Evolutionary conservation across 2,888 invertebrate species (phyloP).

Genomic region (Chloroclystis v-ata): DNA sequence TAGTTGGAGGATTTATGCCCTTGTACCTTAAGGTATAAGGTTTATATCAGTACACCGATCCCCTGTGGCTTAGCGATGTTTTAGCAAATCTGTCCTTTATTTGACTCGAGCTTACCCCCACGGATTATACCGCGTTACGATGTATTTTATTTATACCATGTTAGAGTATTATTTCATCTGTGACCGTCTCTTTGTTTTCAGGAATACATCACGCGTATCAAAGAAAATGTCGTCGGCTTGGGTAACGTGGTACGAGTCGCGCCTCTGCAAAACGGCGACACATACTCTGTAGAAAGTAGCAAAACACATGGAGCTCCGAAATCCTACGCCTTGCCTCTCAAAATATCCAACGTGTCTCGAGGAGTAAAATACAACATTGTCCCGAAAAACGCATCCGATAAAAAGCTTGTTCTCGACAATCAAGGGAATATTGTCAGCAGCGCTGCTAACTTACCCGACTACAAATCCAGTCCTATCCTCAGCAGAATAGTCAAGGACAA

Average conservation of each 20-base stretch:
- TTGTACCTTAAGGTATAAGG: no score
- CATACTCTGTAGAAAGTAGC: constrained; percentile 64
- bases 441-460: constrained; percentile 69
- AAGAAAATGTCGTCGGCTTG: constrained; percentile 85
- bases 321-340: constrained; percentile 70
- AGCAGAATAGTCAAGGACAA: constrained; percentile 72
- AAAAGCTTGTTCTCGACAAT: constrained; percentile 67
- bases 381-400: constrained; percentile 72
- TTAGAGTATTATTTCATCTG: no score
- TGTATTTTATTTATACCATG: no score
- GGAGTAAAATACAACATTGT: constrained; percentile 72
- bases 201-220: constrained; percentile 77
- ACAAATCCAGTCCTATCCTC: constrained; percentile 69
- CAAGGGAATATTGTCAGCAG: constrained; percentile 73
- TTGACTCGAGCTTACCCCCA: no score
- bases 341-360: constrained; percentile 68
- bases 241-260: constrained; percentile 83
- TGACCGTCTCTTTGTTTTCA: constrained; percentile 34
- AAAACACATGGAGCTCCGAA: constrained; percentile 61
- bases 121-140: no score
- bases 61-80: no score
- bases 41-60: no score
- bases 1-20: no score
- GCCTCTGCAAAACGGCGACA: constrained; percentile 68
- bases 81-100: no score